These are phyloP conservation scores for Drosophila stalkeri DNA, from an alignment of 2,888 invertebrate genomes.

Conservation along the genomic window DNA sequence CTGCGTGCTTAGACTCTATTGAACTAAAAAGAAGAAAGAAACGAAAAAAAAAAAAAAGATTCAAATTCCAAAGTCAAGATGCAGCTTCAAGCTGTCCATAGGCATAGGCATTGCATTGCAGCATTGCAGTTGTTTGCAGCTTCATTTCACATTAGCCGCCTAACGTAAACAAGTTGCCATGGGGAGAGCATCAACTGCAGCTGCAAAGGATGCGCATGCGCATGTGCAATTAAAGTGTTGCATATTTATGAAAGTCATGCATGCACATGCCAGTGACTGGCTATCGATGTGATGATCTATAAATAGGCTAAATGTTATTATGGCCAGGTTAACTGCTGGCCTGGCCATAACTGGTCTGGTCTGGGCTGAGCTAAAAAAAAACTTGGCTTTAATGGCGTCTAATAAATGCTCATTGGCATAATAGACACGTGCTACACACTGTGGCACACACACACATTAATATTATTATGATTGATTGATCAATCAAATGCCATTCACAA, in stretches of 20 bases:
- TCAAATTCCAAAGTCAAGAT: not conserved
- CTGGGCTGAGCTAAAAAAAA: not conserved
- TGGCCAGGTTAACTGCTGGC: slow-evolving; percentile 9
- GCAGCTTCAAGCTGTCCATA: slow-evolving; percentile 5
- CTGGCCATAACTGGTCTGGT: not conserved
- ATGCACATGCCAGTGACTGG: slow-evolving; percentile 24
- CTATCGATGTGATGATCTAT: slow-evolving; percentile 40
- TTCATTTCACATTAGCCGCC: slow-evolving; percentile 25
- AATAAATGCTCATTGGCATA: slow-evolving; percentile 68
- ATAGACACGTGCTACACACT: slow-evolving; percentile 68
- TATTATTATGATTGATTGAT: slow-evolving; percentile 41
- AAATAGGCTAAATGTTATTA: slow-evolving; percentile 44
- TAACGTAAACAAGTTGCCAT: slow-evolving; percentile 9
- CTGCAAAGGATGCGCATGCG: slow-evolving; percentile 40
- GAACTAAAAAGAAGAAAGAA: not conserved
- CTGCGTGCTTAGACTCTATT: slow-evolving; percentile 19
- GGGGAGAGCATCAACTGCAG: not conserved
- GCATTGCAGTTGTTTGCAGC: slow-evolving; percentile 3
- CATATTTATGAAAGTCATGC: slow-evolving; percentile 75
- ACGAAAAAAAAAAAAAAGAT: not conserved
- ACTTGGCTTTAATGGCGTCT: slow-evolving; percentile 57
- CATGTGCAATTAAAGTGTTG: slow-evolving; percentile 69
- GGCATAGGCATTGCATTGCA: not conserved
- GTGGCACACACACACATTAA: slow-evolving; percentile 38
- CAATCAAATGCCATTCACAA: slow-evolving; percentile 61